Percentiles rank a stretch among this genome's conserved stretches.
Conservation (phyloP, 2,797 vertebrate genomes). For the Garrulus glandarius region DNA sequence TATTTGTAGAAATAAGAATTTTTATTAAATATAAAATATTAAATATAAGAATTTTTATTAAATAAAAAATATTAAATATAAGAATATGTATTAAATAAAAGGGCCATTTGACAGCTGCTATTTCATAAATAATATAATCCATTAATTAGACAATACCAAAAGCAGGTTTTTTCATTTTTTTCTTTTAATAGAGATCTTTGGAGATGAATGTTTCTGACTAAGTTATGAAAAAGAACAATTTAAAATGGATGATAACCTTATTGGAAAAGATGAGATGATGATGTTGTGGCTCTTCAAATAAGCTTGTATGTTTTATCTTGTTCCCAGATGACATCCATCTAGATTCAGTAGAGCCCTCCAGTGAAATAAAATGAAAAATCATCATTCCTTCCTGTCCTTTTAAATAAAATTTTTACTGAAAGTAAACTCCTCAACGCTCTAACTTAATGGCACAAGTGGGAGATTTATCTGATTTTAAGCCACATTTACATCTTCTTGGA, state of each 20-base stretch:
- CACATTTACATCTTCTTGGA: not conserved
- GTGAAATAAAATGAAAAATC: conserved; percentile 41
- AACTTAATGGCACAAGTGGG: not conserved
- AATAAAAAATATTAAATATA: too few relatives aligned
- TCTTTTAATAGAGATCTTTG: not conserved
- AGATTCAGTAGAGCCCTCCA: not conserved
- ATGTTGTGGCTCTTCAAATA: not conserved
- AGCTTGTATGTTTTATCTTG: not conserved
- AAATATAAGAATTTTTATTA: too few relatives aligned
- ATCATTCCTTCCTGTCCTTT: not conserved
- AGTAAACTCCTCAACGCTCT: not conserved
- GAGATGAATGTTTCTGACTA: not conserved
- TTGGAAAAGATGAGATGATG: not conserved
- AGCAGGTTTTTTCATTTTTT: not conserved
- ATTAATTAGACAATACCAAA: not conserved
- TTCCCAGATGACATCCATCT: conserved; percentile 8
- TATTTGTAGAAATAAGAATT: not conserved
- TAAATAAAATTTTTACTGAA: conserved; percentile 45
- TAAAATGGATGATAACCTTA: not conserved
- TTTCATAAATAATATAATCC: not conserved
- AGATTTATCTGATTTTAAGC: not conserved
- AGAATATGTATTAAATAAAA: not conserved
- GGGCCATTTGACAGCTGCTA: not conserved
- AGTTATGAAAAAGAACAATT: not conserved
- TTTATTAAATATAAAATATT: too few relatives aligned